A percentile compares a stretch with the other conserved stretches of the same genome.
These are phyloP conservation scores for Neodontobutis hainanensis DNA, from an alignment of 2,113 vertebrate species.

Conservation along the genomic window DNA sequence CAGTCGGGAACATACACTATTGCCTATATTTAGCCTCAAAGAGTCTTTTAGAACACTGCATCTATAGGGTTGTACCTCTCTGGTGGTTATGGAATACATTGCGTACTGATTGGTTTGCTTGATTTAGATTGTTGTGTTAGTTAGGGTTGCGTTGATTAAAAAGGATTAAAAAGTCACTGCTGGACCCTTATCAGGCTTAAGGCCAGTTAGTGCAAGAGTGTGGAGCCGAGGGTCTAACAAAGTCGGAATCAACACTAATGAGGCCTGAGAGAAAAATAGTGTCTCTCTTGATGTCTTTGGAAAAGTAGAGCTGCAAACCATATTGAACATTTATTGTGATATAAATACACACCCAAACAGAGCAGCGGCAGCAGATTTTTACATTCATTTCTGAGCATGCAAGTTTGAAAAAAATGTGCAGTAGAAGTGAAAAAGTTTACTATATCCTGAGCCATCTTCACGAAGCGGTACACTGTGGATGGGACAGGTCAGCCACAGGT, in stretches of 20 bases:
- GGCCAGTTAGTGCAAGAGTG: neutral
- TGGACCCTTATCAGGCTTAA: neutral
- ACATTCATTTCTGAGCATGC: no score
- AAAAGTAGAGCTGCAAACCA: no score
- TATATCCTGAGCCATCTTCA: neutral
- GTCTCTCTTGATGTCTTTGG: no score
- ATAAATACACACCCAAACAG: no score
- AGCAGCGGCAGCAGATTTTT: no score
- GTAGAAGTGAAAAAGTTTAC: neutral
- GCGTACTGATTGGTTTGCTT: neutral
- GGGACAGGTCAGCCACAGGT: conserved; percentile 33
- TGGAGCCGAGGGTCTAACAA: neutral
- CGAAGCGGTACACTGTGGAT: neutral
- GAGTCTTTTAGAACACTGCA: no score
- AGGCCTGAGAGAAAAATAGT: neutral
- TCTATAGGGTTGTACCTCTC: neutral
- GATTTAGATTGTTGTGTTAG: neutral
- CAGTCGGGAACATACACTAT: neutral
- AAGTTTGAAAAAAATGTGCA: neutral
- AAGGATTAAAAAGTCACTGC: neutral
- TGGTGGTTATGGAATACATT: neutral
- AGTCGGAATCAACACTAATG: neutral
- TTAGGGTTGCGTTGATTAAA: neutral
- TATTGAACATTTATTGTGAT: no score
- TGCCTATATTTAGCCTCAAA: neutral